Base-by-base conservation (phyloP, 2,888 invertebrate genomes). In the Leptothorax acervorum region DNA sequence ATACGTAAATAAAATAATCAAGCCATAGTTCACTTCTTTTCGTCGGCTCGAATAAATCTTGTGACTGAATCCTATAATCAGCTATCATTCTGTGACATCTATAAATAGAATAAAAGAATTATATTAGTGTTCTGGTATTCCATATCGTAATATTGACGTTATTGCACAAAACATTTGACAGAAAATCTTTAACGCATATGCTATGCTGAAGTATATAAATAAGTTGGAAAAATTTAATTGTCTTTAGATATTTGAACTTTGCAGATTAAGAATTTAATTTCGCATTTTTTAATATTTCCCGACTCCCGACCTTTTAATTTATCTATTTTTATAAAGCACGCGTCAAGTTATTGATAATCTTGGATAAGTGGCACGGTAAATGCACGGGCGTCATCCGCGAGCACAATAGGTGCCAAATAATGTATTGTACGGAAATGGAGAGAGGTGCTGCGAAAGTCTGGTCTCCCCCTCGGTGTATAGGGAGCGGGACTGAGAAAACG, bases 401-500 rank as follows among this genome's bases (percentile, higher is more conserved):
- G 71, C 71, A 81, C 79, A 81, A 81, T 81, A 68, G 79, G 39
- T 55, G 75, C 75, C 78, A 82, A 74, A 70, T 84, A 84, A 53
- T 70, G 63, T 71, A 70, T 83, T 76, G 83, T 83, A 53, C 51
- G 68, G 71, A 83, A 85, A 83, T 76, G 71, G 83, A 71, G 83
- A 83, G 83, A 83, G 71, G 42, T 53, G 45, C 71, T 63, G 42
- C 74, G 76, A 85, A 85, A 85, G 83, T 76, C 75, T 85, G 71
- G 83, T 60, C 68, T 76, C 45, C 68, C 42, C 45, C 42, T 53
- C 11, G 39, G 31, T 48, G 18, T 60, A 57, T n/a, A 35, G 63
- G 8, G 39, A 48, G 66, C 62, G 65, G 81, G 73, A 31, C 55
- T 53, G 82, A 68, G 83, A 81, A 78, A 83, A 65, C 84, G 70